Conservation (phyloP, 2,113 vertebrate genomes). For the Heptranchias perlo region DNA sequence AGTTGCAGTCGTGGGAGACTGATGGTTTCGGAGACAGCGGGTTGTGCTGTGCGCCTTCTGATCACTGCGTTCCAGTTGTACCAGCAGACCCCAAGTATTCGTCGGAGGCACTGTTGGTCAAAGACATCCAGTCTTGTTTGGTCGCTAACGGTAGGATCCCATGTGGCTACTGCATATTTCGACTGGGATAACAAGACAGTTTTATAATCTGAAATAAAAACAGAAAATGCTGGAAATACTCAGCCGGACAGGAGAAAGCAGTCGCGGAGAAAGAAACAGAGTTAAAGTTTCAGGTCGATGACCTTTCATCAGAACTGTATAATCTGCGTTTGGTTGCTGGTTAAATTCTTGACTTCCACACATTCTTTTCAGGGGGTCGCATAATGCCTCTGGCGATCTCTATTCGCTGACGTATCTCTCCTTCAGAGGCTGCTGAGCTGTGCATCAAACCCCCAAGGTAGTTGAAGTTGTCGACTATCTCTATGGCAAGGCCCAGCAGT, state of each 20-base stretch:
- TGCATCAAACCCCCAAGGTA: too few species aligned
- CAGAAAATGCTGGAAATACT: too few species aligned
- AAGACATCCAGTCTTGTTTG: neutral
- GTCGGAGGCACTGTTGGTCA: neutral
- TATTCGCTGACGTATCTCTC: neutral
- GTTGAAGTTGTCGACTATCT: too few species aligned
- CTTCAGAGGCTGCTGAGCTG: neutral
- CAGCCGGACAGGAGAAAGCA: too few species aligned
- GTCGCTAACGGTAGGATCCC: neutral
- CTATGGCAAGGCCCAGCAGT: too few species aligned
- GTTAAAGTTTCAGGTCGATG: too few species aligned
- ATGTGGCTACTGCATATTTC: neutral
- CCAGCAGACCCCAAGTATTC: neutral
- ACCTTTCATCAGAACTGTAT: too few species aligned
- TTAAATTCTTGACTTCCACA: neutral
- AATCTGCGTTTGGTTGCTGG: neutral
- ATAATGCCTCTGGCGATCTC: neutral
- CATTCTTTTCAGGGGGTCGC: neutral
- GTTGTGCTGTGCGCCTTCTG: neutral
- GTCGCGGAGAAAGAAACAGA: too few species aligned
- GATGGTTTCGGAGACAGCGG: neutral
- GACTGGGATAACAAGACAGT: too few species aligned
- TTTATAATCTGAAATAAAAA: too few species aligned
- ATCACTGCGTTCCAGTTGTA: neutral
- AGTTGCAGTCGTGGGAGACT: neutral